Conservation (phyloP, 2,113 vertebrate genomes). For the Triplophysa rosa region DNA sequence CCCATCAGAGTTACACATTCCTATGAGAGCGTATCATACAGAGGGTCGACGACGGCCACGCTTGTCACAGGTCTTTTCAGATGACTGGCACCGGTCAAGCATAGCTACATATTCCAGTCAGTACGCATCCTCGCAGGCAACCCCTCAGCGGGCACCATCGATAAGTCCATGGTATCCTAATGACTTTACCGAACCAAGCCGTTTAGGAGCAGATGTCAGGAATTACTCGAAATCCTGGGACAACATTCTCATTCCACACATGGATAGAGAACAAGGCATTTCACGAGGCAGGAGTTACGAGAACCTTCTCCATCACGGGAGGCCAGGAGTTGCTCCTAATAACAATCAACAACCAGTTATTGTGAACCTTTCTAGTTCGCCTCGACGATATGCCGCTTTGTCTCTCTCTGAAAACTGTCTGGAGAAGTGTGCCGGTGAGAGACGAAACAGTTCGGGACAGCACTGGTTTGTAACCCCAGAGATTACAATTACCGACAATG, state of each 20-base stretch:
- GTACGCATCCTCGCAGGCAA: conserved; percentile 71
- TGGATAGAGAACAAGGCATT: conserved; percentile 78
- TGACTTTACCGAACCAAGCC: conserved; percentile 71
- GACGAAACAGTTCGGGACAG: conserved; percentile 70
- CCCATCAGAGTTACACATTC: conserved; percentile 78
- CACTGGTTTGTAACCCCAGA: conserved; percentile 94
- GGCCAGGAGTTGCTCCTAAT: conserved; percentile 74
- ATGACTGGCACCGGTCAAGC: conserved; percentile 84
- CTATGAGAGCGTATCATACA: conserved; percentile 71
- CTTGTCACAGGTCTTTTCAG: conserved; percentile 75
- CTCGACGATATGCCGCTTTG: conserved; percentile 89
- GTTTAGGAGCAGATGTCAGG: conserved; percentile 80
- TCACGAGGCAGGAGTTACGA: conserved; percentile 90
- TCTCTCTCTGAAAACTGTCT: conserved; percentile 92
- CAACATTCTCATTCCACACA: conserved; percentile 83
- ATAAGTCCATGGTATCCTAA: conserved; percentile 78
- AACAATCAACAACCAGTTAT: conserved; percentile 84
- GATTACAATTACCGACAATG: conserved; percentile 97
- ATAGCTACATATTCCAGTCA: conserved; percentile 74
- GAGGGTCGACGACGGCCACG: conserved; percentile 73
- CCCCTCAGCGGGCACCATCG: conserved; percentile 70
- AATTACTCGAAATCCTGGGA: conserved; percentile 96
- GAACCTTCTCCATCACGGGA: conserved; percentile 83
- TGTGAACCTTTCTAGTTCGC: conserved; percentile 93
- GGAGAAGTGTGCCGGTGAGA: conserved; percentile 76